Base-by-base conservation (phyloP, 1,140 invertebrate genomes). In the Drosophila nigrodunni region DNA sequence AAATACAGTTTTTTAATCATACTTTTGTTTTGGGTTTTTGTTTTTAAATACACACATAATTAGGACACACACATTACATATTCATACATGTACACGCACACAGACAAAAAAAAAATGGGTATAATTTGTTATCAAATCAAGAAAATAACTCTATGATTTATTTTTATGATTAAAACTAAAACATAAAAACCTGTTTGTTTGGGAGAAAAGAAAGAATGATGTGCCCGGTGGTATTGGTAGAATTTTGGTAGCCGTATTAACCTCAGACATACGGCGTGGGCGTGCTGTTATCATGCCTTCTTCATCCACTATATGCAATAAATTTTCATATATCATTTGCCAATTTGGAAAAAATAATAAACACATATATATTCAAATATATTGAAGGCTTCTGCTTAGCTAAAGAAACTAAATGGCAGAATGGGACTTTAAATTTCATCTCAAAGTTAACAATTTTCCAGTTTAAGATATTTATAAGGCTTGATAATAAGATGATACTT, bases 151-250 rank as follows among this genome's bases (percentile, higher is more conserved):
- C 11, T 39, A 49, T 55, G 43, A 35, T 46, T 57, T 34, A 49
- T 41, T 54, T 64, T 11, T 62, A 61, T 47, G 47, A 37, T 72
- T 83, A 85, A 61, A 78, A 72, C 80, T 83, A 74, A 75, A 88
- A 78, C 59, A 88, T 83, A 87, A 87, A 89, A 91, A 98, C 97
- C 96, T 97, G 95, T 99, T 99, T 35, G 95, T 98, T 92, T 96
- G 96, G 80, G 97, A 97, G 93, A 99, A 98, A 93, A 99, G 94
- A 95, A 99, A 99, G 94, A 99, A 98, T 82, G 98, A 97, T 92
- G 96, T 96, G 91, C 96, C 97, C 91, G 96, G 95, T 77, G 99
- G 99, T 93, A 99, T 99, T 61, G 98, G 98, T 93, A 97, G 96
- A 92, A 96, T 96, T 94, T 98, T 96, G 75, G 95, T 97, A 43